A percentile compares a stretch with the other conserved stretches of the same genome.
phyloP scores from a whole-genome alignment of 2,113 vertebrate species.

The Leptocoma aspasia region DNA sequence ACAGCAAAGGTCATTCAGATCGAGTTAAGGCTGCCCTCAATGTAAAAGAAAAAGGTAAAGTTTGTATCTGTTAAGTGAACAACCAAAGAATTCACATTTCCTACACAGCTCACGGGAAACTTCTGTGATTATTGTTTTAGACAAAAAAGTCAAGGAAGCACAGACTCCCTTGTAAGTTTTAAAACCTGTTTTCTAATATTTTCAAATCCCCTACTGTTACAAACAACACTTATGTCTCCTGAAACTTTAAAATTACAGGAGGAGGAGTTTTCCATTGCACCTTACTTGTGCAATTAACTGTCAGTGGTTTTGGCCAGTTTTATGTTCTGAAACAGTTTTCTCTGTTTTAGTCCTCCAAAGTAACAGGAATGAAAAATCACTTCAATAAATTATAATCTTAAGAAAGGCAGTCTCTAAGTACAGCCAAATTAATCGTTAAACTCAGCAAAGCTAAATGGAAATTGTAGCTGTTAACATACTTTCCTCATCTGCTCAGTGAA shows the following conservation, averaged over 20 bases:
- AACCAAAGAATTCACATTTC: fast-evolving
- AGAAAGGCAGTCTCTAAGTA: background rate
- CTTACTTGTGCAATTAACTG: background rate
- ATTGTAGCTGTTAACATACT: background rate
- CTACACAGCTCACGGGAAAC: background rate
- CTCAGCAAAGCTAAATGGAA: background rate
- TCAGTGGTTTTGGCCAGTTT: background rate
- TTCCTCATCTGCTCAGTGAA: background rate
- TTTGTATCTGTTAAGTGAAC: background rate
- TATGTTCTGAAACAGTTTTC: background rate
- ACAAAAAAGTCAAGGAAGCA: background rate
- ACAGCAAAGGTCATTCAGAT: background rate
- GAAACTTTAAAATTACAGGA: background rate
- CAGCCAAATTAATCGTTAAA: background rate
- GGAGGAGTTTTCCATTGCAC: background rate
- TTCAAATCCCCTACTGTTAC: background rate
- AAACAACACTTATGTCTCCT: background rate
- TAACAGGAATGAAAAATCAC: background rate
- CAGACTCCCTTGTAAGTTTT: background rate
- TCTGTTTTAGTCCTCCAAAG: background rate
- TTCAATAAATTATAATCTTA: background rate
- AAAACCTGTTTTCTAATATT: background rate
- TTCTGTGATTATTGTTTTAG: background rate
- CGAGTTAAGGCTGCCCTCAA: background rate
- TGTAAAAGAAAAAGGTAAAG: background rate